Conservation (phyloP, 2,888 invertebrate genomes). For the Diabrotica balteata region DNA sequence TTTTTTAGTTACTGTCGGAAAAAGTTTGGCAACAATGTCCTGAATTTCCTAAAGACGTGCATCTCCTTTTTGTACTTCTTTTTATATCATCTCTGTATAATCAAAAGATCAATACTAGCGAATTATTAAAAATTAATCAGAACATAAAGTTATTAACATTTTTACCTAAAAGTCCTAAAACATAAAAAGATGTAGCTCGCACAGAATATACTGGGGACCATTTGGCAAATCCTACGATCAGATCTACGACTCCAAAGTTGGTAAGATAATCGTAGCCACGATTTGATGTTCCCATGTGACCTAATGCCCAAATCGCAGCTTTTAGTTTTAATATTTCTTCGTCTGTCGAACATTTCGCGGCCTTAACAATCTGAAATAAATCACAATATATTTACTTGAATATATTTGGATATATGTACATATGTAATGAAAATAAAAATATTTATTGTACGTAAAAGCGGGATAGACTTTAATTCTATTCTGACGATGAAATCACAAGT, state of each 20-base stretch:
- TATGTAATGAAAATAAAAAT: too few relatives aligned
- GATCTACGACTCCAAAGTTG: constrained; percentile 59
- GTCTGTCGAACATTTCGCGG: constrained; percentile 69
- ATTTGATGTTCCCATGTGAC: constrained; percentile 80
- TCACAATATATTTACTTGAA: too few relatives aligned
- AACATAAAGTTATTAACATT: background rate
- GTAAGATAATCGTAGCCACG: constrained; percentile 79
- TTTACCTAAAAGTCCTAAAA: constrained; percentile 74
- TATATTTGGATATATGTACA: too few relatives aligned
- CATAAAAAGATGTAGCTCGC: constrained; percentile 88
- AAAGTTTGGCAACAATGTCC: too few relatives aligned
- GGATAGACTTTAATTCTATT: too few relatives aligned
- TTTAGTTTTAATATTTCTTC: constrained; percentile 81
- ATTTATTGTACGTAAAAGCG: background rate
- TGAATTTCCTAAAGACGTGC: too few relatives aligned
- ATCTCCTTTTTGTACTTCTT: too few relatives aligned
- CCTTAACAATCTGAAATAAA: constrained; percentile 52
- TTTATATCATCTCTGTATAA: too few relatives aligned
- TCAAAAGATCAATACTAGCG: too few relatives aligned
- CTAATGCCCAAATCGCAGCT: constrained; percentile 88
- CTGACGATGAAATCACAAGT: too few relatives aligned
- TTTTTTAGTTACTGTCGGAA: too few relatives aligned
- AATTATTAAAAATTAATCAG: background rate
- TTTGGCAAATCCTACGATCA: constrained; percentile 74
- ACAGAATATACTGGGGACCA: constrained; percentile 85